These are phyloP conservation scores for Olivierus martensii DNA, from an alignment of 1,140 invertebrate species.

Conservation along the genomic window DNA sequence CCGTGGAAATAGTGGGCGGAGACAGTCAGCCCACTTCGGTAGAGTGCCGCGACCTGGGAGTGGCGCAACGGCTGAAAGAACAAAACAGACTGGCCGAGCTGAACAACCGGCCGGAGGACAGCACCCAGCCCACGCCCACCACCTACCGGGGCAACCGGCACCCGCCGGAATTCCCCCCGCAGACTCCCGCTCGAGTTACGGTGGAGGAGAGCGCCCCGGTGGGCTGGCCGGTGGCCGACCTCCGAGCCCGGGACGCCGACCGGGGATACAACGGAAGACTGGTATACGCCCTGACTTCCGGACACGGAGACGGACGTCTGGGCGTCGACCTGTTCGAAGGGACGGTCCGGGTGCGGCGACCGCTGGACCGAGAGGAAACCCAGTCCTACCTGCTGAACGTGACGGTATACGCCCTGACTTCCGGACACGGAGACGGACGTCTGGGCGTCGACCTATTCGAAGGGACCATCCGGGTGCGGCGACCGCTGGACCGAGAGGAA, in stretches of 20 bases:
- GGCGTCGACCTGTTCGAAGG: slow-evolving; percentile 63
- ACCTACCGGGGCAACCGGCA: slow-evolving; percentile 67
- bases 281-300: slow-evolving; percentile 68
- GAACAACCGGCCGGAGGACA: slow-evolving; percentile 45
- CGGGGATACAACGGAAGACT: slow-evolving; percentile 82
- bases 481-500: slow-evolving; percentile 75
- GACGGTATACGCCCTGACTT: slow-evolving; percentile 66
- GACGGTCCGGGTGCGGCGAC: slow-evolving; percentile 74
- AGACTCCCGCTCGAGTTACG: slow-evolving; percentile 40
- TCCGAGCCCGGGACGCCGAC: slow-evolving; percentile 66
- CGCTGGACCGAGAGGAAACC: slow-evolving; percentile 73
- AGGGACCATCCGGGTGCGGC: slow-evolving; percentile 70
- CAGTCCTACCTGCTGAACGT: slow-evolving; percentile 72
- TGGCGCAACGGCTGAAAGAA: slow-evolving; percentile 58
- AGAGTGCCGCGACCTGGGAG: slow-evolving; percentile 71
- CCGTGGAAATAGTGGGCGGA: slow-evolving; percentile 50
- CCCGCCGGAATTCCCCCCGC: slow-evolving; percentile 54
- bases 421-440: slow-evolving; percentile 62
- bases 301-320: slow-evolving; percentile 67
- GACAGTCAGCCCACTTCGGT: slow-evolving; percentile 51
- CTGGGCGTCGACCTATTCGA: slow-evolving; percentile 72
- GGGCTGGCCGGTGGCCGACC: slow-evolving; percentile 50
- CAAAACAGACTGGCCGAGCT: slow-evolving; percentile 55
- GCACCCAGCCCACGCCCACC: slow-evolving; percentile 44
- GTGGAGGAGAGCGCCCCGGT: slow-evolving; percentile 74